Evolutionary conservation across 2,113 vertebrate genomes (phyloP).

Genomic region (Eretmochelys imbricata): DNA sequence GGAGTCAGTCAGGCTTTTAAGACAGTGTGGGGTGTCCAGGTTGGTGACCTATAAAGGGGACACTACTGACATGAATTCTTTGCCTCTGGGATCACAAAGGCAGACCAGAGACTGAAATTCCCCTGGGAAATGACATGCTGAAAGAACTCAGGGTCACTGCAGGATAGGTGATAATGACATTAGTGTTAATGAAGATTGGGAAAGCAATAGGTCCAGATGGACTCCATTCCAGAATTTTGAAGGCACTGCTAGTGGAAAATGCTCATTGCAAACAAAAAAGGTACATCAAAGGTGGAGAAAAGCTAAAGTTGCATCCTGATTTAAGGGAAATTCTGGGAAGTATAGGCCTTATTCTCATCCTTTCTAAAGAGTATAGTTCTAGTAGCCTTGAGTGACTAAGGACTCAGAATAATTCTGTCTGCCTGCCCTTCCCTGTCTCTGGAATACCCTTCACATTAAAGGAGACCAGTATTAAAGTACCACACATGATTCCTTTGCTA

Average conservation of each 20-base stretch:
- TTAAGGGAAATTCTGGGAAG: not conserved
- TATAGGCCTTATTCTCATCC: not conserved
- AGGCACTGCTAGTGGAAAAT: conserved; percentile 30
- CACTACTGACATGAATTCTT: conserved; percentile 60
- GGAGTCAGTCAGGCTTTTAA: conserved; percentile 20
- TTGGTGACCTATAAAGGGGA: conserved; percentile 33
- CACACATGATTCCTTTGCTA: not conserved
- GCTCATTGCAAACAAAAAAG: not conserved
- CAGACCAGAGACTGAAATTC: conserved; percentile 71
- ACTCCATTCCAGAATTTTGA: conserved; percentile 46
- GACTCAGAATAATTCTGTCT: not conserved
- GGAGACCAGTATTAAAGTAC: not conserved
- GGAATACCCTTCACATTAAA: not conserved
- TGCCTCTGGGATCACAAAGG: conserved; percentile 62
- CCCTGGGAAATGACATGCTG: conserved; percentile 69
- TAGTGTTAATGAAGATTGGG: conserved; percentile 80
- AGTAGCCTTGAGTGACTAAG: not conserved
- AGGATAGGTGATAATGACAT: conserved; percentile 84
- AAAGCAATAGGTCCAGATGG: conserved; percentile 73
- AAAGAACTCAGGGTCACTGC: conserved; percentile 74
- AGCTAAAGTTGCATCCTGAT: not conserved
- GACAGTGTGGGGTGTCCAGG: not conserved
- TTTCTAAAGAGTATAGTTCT: conserved; percentile 4
- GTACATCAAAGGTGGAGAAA: not conserved
- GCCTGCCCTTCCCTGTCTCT: not conserved